Evolutionary conservation across 2,113 vertebrate genomes (phyloP).

Genomic region (Trichechus manatus): DNA sequence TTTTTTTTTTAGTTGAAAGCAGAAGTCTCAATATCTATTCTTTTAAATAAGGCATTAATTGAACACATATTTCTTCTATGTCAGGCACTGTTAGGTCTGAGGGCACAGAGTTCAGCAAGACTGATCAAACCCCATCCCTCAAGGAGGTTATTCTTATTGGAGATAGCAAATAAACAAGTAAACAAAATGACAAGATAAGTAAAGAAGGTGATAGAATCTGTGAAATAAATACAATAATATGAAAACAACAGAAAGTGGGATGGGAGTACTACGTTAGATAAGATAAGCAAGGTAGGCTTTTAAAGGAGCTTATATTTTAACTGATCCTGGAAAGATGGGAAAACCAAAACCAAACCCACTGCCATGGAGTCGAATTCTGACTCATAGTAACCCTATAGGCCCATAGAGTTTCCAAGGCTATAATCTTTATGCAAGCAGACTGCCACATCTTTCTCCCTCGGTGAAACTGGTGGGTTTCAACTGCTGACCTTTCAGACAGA

Average conservation of each 20-base stretch:
- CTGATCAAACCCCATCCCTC: too few relatives aligned
- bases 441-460: too few relatives aligned
- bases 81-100: background rate
- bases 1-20: background rate
- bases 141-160: background rate
- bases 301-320: background rate
- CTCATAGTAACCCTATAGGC: too few relatives aligned
- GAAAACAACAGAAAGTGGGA: background rate
- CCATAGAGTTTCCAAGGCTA: too few relatives aligned
- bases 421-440: too few relatives aligned
- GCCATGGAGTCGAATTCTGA: too few relatives aligned
- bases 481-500: too few relatives aligned
- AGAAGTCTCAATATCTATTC: background rate
- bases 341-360: too few relatives aligned
- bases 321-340: background rate
- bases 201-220: background rate
- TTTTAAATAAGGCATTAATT: background rate
- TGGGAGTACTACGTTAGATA: background rate
- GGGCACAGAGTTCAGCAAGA: too few relatives aligned
- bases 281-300: background rate
- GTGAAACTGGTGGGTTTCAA: too few relatives aligned
- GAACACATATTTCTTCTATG: background rate
- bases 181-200: background rate
- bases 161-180: background rate
- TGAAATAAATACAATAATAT: background rate